phyloP scores from a whole-genome alignment of 2,888 invertebrate species.

The Emesis castigata region DNA sequence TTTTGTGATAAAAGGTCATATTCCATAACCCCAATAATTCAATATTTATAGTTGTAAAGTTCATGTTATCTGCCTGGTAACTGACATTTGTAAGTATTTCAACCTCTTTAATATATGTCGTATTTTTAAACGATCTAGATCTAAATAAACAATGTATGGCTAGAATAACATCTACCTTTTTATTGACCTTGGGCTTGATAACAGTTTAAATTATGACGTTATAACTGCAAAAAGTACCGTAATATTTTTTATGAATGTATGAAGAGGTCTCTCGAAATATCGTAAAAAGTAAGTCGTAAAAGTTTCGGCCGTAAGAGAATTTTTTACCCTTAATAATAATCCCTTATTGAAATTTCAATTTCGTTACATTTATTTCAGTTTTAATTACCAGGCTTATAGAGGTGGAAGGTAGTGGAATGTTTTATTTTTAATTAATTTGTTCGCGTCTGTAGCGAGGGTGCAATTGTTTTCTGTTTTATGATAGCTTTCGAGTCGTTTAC shows the following conservation, averaged over 20 bases:
- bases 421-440: conserved; percentile 81
- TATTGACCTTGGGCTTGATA: too few species aligned
- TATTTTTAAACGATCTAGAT: too few species aligned
- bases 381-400: conserved; percentile 76
- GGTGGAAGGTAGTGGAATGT: conserved; percentile 67
- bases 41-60: conserved; percentile 1
- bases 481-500: conserved; percentile 73
- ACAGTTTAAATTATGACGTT: too few species aligned
- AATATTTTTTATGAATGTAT: too few species aligned
- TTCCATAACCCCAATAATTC: background rate
- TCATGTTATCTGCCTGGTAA: background rate
- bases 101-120: too few species aligned
- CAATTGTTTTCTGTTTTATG: conserved; percentile 72
- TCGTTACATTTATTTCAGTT: conserved; percentile 77
- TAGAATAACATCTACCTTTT: too few species aligned
- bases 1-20: background rate
- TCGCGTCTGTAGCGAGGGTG: conserved; percentile 69
- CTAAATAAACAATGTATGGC: too few species aligned
- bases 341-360: conserved; percentile 71
- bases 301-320: conserved; percentile 8
- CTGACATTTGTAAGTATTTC: background rate
- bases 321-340: conserved; percentile 11
- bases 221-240: too few species aligned
- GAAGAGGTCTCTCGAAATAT: background rate
- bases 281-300: background rate